A percentile compares a stretch with the other conserved stretches of the same genome.
Conservation (phyloP, 1,140 invertebrate genomes). For the Drosophila novamexicana region DNA sequence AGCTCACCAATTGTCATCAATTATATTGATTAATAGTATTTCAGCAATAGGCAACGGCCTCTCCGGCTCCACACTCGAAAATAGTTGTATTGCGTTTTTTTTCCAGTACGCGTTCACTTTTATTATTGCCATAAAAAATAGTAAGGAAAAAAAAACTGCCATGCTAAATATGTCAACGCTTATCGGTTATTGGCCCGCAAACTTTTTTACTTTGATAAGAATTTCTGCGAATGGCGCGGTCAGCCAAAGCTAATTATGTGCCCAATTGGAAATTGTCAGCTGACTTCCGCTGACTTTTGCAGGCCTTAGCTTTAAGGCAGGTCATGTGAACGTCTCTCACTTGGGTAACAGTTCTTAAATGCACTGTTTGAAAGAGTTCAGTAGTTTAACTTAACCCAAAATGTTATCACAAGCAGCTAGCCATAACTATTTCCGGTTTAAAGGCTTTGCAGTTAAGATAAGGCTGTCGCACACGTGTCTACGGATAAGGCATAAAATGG, state of each 20-base stretch:
- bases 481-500: not conserved
- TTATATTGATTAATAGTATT: conserved; percentile 74
- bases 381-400: not conserved
- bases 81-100: conserved; percentile 7
- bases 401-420: not conserved
- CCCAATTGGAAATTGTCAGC: conserved; percentile 40
- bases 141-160: conserved; percentile 25
- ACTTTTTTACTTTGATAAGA: conserved; percentile 48
- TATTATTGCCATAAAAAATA: conserved; percentile 38
- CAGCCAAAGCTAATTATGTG: conserved; percentile 2
- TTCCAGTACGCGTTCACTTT: conserved; percentile 30
- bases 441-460: not conserved
- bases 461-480: not conserved
- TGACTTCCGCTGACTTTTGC: conserved; percentile 57
- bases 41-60: conserved; percentile 9
- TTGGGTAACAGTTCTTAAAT: not conserved
- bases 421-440: not conserved
- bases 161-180: conserved; percentile 44
- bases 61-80: conserved; percentile 11
- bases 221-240: conserved; percentile 5
- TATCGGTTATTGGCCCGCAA: conserved; percentile 65
- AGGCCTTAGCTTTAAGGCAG: conserved; percentile 27
- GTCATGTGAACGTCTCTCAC: conserved; percentile 23
- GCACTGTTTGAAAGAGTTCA: not conserved
- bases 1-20: conserved; percentile 69